Percentiles rank a stretch among this genome's conserved stretches.
Evolutionary conservation across 1,140 invertebrate genomes (phyloP).

Genomic region (Euura lappo): DNA sequence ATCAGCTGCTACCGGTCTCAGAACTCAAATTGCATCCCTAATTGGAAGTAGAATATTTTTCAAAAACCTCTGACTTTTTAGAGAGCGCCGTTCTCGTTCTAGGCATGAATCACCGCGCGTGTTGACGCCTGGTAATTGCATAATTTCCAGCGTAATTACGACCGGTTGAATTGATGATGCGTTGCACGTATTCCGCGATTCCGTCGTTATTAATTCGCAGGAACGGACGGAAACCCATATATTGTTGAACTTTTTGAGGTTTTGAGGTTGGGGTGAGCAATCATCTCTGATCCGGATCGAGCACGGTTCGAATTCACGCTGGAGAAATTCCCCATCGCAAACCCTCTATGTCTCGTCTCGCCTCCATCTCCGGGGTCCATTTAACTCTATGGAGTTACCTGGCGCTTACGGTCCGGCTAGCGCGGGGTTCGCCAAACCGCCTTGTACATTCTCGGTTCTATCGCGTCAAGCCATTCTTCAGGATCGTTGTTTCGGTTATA

Average conservation of each 20-base stretch:
- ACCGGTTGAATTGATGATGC: not conserved
- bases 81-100: not conserved
- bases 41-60: too few species aligned
- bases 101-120: not conserved
- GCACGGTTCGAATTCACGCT: not conserved
- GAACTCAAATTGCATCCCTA: too few species aligned
- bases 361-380: slow-evolving; percentile 10
- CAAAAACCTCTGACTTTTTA: not conserved
- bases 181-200: not conserved
- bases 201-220: not conserved
- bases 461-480: not conserved
- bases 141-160: not conserved
- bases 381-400: slow-evolving; percentile 9
- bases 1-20: too few species aligned
- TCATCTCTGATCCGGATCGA: not conserved
- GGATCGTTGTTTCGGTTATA: not conserved
- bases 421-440: not conserved
- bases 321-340: not conserved
- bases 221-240: not conserved
- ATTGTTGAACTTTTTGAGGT: too few species aligned
- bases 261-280: not conserved
- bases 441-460: slow-evolving; percentile 1
- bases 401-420: not conserved
- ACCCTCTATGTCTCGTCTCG: not conserved
- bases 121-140: not conserved